These are phyloP conservation scores for Clarias gariepinus DNA, from an alignment of 2,113 vertebrate species.

Conservation along the genomic window DNA sequence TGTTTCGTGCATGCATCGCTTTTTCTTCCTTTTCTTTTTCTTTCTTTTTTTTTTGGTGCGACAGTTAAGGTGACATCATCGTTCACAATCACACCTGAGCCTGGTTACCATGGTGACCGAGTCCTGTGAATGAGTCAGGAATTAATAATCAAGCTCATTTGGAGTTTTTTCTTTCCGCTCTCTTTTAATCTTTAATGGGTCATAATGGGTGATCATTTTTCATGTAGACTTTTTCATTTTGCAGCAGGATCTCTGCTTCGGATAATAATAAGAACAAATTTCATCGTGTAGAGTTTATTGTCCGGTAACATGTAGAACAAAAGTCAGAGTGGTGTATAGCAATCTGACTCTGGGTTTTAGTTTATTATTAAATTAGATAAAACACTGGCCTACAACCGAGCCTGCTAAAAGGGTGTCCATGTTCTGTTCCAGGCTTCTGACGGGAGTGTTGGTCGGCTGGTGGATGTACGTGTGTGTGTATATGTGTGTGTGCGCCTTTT, in stretches of 20 bases:
- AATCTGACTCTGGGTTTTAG: background rate
- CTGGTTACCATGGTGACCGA: slow-evolving; percentile 43
- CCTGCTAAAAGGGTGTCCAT: background rate
- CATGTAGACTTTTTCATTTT: background rate
- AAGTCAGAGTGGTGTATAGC: background rate
- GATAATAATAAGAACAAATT: too few species aligned
- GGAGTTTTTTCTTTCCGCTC: background rate
- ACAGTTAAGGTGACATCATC: slow-evolving; percentile 37
- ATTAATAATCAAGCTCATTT: slow-evolving; percentile 35
- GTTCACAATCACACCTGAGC: slow-evolving; percentile 42
- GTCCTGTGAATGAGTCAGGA: slow-evolving; percentile 22
- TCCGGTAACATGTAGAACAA: background rate
- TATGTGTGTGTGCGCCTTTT: background rate
- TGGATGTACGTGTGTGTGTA: background rate
- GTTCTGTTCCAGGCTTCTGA: background rate
- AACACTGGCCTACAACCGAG: background rate
- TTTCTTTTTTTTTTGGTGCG: background rate
- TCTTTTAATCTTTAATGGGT: background rate
- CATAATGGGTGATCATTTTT: background rate
- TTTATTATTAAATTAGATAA: background rate
- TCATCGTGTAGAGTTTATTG: background rate
- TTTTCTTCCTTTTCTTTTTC: background rate
- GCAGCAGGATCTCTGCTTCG: too few species aligned
- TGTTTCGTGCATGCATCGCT: background rate
- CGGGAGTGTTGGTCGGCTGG: too few species aligned